These are phyloP conservation scores for Alosa sapidissima DNA, from an alignment of 2,797 vertebrate genomes.

Conservation along the genomic window DNA sequence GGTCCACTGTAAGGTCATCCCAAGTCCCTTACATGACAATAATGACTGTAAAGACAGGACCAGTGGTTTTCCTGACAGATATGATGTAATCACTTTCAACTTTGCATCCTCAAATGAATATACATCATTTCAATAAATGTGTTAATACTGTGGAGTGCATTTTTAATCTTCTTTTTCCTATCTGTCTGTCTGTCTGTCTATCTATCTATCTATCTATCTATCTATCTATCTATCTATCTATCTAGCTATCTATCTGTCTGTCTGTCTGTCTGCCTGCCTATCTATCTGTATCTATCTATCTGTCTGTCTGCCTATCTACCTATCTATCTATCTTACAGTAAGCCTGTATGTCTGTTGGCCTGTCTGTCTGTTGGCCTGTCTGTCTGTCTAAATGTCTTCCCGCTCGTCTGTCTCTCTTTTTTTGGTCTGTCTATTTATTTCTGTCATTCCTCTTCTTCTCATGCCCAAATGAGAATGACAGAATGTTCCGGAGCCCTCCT, in stretches of 20 bases:
- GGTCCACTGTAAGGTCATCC: background rate
- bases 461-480: constrained; percentile 48
- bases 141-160: background rate
- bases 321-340: constrained; percentile 50
- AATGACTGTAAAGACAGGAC: background rate
- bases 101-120: background rate
- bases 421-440: constrained; percentile 46
- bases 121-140: background rate
- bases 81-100: background rate
- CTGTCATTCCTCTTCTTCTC: constrained; percentile 36
- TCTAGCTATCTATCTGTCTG: constrained; percentile 56
- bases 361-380: constrained; percentile 40
- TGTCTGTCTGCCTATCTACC: constrained; percentile 52
- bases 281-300: constrained; percentile 36
- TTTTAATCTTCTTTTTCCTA: background rate
- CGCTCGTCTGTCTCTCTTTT: constrained; percentile 43
- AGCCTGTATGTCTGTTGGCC: constrained; percentile 21
- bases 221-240: constrained; percentile 42
- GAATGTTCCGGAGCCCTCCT: constrained; percentile 59
- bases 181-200: too few relatives aligned
- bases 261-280: constrained; percentile 51
- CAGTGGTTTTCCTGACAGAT: background rate
- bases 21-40: background rate
- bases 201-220: background rate
- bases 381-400: constrained; percentile 58